Evolutionary conservation across 1,140 invertebrate genomes (phyloP), one percentile per base, ranked within the genome.

Genomic region (Cardiocondyla obscurior): DNA sequence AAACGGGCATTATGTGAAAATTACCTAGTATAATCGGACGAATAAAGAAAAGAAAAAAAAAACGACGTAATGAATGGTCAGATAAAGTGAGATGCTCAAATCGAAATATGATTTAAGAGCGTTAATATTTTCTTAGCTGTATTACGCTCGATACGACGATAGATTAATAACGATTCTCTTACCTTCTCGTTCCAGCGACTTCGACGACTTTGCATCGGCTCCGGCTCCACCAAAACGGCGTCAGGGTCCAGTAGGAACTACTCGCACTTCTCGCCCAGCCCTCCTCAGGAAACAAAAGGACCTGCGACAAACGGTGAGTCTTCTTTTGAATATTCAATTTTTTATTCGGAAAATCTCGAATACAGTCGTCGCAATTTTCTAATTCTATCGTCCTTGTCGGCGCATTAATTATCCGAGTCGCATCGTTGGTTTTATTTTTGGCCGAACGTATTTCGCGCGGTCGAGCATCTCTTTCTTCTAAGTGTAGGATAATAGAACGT

Each of bases 221-320:
- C 55, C 95, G 94, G 81, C 96, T 96, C 97, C 97, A 98, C 97
- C 97, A 97, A 88, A 96, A 96, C 57, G 97, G 96, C 90, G 97
- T 97, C 84, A 98, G 95, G n/a, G 97, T 96, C 97, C 97, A 98
- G 93, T 98, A 97, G 33, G 96, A 97, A 82, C 97, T 97, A 36
- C 97, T 96, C 25, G 97, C 97, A 85, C 96, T 97, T 76, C 97
- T 95, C 49, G 97, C 97, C 97, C 97, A 98, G 16, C 97, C 97
- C 92, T 98, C 97, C 91, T 98, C 97, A 0, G 97, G 97, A 91
- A 97, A 98, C 77, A 98, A 94, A 82, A 97, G 94, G 70, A 98
- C 96, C 97, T 97, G 93, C 12, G 92, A 92, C 86, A 82, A 81
- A 49, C 19, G 33, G n/a, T 36, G 30, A 82, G n/a, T 16, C 14